phyloP scores from a whole-genome alignment of 2,888 invertebrate species.

The Nebria brevicollis region DNA sequence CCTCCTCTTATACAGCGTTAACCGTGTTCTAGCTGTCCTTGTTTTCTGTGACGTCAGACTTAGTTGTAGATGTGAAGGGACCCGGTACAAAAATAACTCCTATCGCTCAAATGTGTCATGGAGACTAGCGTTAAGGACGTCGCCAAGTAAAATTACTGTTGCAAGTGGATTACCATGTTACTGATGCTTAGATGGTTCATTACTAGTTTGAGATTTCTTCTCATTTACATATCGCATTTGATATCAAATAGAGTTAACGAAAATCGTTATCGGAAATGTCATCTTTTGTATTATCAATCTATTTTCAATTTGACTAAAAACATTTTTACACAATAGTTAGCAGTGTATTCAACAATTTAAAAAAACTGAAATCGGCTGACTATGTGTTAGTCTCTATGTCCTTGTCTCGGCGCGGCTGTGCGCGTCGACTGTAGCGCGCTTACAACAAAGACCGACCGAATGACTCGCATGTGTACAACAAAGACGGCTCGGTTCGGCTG shows the following conservation, averaged over 20 bases:
- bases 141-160: neutral
- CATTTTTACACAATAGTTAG: neutral
- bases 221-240: too few species aligned
- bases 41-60: slow-evolving; percentile 57
- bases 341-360: slow-evolving; percentile 36
- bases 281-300: too few species aligned
- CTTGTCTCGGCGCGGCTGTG: slow-evolving; percentile 31
- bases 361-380: slow-evolving; percentile 29
- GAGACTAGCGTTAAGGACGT: slow-evolving; percentile 51
- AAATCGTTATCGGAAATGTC: too few species aligned
- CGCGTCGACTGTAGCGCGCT: slow-evolving; percentile 21
- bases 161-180: too few species aligned
- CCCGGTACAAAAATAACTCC: slow-evolving; percentile 59
- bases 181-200: too few species aligned
- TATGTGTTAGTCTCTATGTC: slow-evolving; percentile 39
- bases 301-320: too few species aligned
- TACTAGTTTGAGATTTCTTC: too few species aligned
- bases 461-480: slow-evolving; percentile 3
- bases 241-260: too few species aligned
- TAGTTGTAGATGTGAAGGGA: slow-evolving; percentile 56
- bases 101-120: slow-evolving; percentile 57
- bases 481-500: neutral
- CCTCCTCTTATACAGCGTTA: slow-evolving; percentile 51
- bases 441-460: neutral
- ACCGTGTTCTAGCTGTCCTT: slow-evolving; percentile 51